phyloP scores from a whole-genome alignment of 2,797 vertebrate genomes.

The Enteromius afrohamiltoni region DNA sequence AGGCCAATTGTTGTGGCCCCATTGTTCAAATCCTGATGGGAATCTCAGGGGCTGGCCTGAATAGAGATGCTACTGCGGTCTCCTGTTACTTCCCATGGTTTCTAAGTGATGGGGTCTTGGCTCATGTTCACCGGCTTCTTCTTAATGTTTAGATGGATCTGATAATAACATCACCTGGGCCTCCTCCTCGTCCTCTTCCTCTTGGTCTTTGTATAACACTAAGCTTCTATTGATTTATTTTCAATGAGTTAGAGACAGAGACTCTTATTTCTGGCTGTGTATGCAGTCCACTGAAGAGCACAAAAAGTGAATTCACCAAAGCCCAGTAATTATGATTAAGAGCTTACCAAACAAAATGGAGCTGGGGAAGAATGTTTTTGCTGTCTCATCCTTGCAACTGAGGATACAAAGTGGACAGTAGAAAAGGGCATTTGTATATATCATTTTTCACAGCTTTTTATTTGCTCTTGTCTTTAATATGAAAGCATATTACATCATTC shows the following conservation, averaged over 20 bases:
- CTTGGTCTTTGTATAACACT: conserved; percentile 66
- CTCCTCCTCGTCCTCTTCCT: conserved; percentile 37
- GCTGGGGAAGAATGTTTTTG: conserved; percentile 28
- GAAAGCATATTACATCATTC: neutral
- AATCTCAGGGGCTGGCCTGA: conserved; percentile 52
- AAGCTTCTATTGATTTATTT: neutral
- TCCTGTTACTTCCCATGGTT: conserved; percentile 63
- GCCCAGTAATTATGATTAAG: conserved; percentile 70
- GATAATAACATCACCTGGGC: conserved; percentile 64
- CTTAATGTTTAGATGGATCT: conserved; percentile 64
- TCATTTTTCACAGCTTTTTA: conserved; percentile 6
- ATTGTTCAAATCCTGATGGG: conserved; percentile 66
- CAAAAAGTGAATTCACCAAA: conserved; percentile 66
- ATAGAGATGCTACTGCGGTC: conserved; percentile 52
- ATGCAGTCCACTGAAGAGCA: conserved; percentile 59
- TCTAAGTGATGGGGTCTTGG: conserved; percentile 55
- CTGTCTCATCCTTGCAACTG: conserved; percentile 10
- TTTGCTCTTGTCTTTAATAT: conserved; percentile 9
- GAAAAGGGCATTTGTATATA: conserved; percentile 28
- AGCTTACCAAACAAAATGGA: conserved; percentile 64
- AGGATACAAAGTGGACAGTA: conserved; percentile 17
- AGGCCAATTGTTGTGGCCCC: conserved; percentile 58
- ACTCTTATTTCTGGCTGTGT: conserved; percentile 66
- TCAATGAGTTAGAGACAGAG: conserved; percentile 55
- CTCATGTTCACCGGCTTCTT: conserved; percentile 63